Evolutionary conservation across 2,888 invertebrate genomes (phyloP), one percentile per base, ranked within the genome.

Genomic region (Trilocha varians): DNA sequence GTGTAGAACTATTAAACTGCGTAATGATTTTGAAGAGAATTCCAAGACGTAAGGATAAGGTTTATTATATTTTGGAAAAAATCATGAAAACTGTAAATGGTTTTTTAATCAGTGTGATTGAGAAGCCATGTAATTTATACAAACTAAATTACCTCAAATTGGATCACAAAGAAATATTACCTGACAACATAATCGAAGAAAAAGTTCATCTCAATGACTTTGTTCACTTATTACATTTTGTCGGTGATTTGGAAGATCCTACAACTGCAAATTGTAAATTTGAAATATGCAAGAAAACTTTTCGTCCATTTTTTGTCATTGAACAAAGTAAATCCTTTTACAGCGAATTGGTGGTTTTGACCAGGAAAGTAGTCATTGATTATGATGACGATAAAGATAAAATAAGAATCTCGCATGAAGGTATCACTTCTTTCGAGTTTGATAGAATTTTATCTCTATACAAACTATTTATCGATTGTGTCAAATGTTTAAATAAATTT

Each of bases 121-220:
- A 56, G 44, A 52, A 59, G 1, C 57, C 52, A 3, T 38, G 3
- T 15, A 60, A 65, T 51, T 14, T 68, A 13, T 41, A 58, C 16
- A 60, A 50, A 43, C 57, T 68, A 0, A 66, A 67, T 48, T 67
- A 64, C 25, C 44, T 65, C 0, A 62, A 58, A 42, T 43, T 58
- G 2, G 36, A 60, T 44, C 64, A 64, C 43, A 62, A 59, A 39
- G 44, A 38, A 4, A 54, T 60, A 44, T 46, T 64, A 39, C 15
- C 33, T 3, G 60, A 60, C 15, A 38, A 53, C 14, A 35, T 54
- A 5, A 5, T 55, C 8, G 32, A 52, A 1, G 58, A 53, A 13
- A 47, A 47, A 44, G 55, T 65, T 25, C 25, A 62, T 47, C 43
- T 64, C 13, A 60, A 59, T 51, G 54, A 63, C 4, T 61, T 48